phyloP scores from a whole-genome alignment of 2,888 invertebrate species.

The Tetragnatha montana region DNA sequence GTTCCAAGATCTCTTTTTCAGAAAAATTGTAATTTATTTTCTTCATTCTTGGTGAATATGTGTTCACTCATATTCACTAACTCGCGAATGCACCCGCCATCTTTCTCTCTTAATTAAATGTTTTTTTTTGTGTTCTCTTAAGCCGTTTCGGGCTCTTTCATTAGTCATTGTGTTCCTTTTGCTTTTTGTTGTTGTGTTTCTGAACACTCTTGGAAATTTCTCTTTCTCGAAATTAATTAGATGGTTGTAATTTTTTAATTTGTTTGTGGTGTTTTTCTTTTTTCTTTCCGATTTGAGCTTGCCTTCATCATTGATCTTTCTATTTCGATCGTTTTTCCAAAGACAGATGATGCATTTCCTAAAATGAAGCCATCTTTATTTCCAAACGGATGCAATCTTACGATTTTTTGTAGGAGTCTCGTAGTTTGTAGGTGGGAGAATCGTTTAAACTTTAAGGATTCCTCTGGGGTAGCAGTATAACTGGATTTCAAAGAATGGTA shows the following conservation, averaged over 20 bases:
- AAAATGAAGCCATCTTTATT: background rate
- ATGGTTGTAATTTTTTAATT: conserved; percentile 48
- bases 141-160: conserved; percentile 28
- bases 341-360: background rate
- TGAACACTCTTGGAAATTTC: conserved; percentile 52
- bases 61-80: conserved; percentile 19
- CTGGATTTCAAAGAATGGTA: no score
- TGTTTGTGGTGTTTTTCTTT: conserved; percentile 36
- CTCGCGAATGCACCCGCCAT: conserved; percentile 11
- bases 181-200: background rate
- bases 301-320: conserved; percentile 16
- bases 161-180: conserved; percentile 54
- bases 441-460: no score
- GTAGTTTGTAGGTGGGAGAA: no score
- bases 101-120: conserved; percentile 49
- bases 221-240: conserved; percentile 59
- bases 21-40: conserved; percentile 22
- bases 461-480: no score
- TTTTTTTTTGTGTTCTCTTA: background rate
- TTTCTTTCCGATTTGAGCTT: background rate
- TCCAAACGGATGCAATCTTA: background rate
- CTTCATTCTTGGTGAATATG: conserved; percentile 12
- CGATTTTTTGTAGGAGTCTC: background rate
- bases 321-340: background rate
- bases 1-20: conserved; percentile 2